Evolutionary conservation across 2,797 vertebrate genomes (phyloP).

Genomic region (Eulemur albifrons): DNA sequence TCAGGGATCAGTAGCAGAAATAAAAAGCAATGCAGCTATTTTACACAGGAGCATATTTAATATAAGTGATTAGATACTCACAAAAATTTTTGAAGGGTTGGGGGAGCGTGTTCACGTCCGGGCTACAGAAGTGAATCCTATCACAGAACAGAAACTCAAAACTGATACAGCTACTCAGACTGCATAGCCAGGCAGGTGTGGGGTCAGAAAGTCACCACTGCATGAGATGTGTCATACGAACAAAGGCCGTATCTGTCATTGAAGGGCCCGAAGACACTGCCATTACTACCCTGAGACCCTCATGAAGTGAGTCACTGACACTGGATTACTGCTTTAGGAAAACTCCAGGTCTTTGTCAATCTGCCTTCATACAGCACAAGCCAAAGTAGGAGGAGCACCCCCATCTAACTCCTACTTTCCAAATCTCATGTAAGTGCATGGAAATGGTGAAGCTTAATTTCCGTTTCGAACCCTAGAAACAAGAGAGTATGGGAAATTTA

Average conservation of each 20-base stretch:
- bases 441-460: not conserved
- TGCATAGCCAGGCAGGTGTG: not conserved
- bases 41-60: not conserved
- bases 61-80: too few relatives aligned
- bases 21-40: not conserved
- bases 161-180: not conserved
- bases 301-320: not conserved
- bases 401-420: not conserved
- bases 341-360: not conserved
- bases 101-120: fast-evolving
- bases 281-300: fast-evolving
- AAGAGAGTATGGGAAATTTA: not conserved
- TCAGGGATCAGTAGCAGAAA: not conserved
- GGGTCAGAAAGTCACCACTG: not conserved
- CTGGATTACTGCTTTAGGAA: not conserved
- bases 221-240: not conserved
- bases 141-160: not conserved
- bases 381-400: fast-evolving
- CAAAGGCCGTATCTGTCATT: not conserved
- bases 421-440: not conserved
- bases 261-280: not conserved
- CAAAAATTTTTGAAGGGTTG: not conserved
- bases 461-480: not conserved
- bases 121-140: not conserved
- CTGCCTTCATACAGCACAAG: not conserved